Evolutionary conservation across 1,140 invertebrate species (phyloP).

Genomic region (Holcopasites calliopsidis): DNA sequence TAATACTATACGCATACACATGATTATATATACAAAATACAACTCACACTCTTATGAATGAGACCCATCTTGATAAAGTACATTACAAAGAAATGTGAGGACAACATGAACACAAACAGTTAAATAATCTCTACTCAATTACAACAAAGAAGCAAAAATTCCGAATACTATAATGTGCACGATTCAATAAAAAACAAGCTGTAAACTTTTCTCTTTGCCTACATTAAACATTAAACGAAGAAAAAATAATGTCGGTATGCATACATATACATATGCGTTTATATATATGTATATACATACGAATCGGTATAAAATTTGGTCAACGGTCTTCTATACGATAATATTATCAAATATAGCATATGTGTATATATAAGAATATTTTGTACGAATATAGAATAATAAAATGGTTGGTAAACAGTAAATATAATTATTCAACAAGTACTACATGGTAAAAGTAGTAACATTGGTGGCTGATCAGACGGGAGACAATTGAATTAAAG

Average conservation of each 20-base stretch:
- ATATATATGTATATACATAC: slow-evolving; percentile 46
- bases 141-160: slow-evolving; percentile 56
- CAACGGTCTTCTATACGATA: slow-evolving; percentile 57
- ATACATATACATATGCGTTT: slow-evolving; percentile 40
- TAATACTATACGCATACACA: neutral
- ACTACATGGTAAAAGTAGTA: slow-evolving; percentile 73
- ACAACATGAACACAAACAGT: slow-evolving; percentile 49
- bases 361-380: slow-evolving; percentile 69
- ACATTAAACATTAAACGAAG: slow-evolving; percentile 41
- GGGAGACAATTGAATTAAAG: slow-evolving; percentile 1
- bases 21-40: slow-evolving; percentile 37
- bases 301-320: slow-evolving; percentile 60
- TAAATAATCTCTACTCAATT: slow-evolving; percentile 56
- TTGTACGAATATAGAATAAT: slow-evolving; percentile 73
- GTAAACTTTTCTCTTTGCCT: slow-evolving; percentile 40
- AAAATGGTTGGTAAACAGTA: slow-evolving; percentile 74
- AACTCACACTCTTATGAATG: slow-evolving; percentile 13
- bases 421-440: slow-evolving; percentile 78
- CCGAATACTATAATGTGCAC: slow-evolving; percentile 47
- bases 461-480: slow-evolving; percentile 63
- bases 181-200: slow-evolving; percentile 49
- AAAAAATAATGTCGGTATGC: slow-evolving; percentile 49
- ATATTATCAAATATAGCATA: slow-evolving; percentile 66
- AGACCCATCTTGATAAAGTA: slow-evolving; percentile 57
- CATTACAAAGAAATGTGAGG: slow-evolving; percentile 54